Conservation (phyloP, 2,797 vertebrate genomes). For the Sebastes hubbsi region DNA sequence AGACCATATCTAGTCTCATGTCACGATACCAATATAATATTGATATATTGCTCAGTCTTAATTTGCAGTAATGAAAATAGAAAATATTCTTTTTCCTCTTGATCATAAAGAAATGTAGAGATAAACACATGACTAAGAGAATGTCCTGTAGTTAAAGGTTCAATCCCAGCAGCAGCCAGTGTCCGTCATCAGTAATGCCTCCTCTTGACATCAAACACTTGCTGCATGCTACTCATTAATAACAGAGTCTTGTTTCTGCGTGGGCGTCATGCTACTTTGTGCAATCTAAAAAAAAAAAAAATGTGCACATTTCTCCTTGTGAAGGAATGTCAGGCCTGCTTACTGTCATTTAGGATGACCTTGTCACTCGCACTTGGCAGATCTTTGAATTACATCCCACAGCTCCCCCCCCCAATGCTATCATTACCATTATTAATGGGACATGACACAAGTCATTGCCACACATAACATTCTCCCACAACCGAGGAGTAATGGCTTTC, state of each 20-base stretch:
- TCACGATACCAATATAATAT: too few species aligned
- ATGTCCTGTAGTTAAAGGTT: background rate
- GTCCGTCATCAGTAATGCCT: background rate
- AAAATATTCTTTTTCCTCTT: background rate
- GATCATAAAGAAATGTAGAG: background rate
- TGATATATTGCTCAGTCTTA: too few species aligned
- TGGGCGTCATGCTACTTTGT: background rate
- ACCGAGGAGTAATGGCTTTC: conserved; percentile 64
- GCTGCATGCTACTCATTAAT: background rate
- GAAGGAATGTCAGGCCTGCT: conserved; percentile 56
- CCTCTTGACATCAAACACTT: background rate
- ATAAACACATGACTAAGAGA: background rate
- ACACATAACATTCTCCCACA: conserved; percentile 63
- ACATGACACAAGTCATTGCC: conserved; percentile 78
- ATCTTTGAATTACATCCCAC: conserved; percentile 74
- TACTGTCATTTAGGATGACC: conserved; percentile 71
- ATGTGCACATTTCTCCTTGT: conserved; percentile 38
- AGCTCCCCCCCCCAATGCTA: conserved; percentile 64
- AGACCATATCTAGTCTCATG: too few species aligned
- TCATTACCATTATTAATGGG: conserved; percentile 83
- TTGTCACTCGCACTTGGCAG: conserved; percentile 72
- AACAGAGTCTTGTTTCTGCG: background rate
- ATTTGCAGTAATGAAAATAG: background rate
- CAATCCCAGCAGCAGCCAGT: background rate
- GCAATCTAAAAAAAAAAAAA: conserved; percentile 1